These are phyloP conservation scores for Hipparchia sbordonii DNA, from an alignment of 2,888 invertebrate species.

Conservation along the genomic window DNA sequence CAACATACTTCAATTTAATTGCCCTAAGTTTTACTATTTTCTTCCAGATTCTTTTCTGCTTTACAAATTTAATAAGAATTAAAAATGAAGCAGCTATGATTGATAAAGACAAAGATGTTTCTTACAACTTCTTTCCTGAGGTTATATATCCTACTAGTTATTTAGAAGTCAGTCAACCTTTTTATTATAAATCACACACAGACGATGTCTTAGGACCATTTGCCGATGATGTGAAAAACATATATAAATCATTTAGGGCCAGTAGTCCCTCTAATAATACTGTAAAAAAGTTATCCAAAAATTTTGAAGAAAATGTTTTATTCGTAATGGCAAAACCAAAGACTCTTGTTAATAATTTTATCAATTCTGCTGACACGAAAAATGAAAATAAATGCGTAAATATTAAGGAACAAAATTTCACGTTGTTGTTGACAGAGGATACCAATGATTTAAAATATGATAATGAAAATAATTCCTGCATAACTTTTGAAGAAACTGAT, in stretches of 20 bases:
- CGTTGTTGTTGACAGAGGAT: neutral
- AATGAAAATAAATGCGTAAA: neutral
- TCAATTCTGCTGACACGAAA: neutral
- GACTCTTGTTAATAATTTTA: neutral
- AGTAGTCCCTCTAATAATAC: constrained; percentile 19
- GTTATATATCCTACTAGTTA: constrained; percentile 49
- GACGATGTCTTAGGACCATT: constrained; percentile 53
- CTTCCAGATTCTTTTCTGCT: constrained; percentile 1
- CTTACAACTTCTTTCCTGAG: constrained; percentile 43
- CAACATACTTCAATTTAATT: too few species aligned
- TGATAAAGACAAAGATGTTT: constrained; percentile 17
- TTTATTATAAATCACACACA: constrained; percentile 50
- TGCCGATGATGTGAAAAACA: constrained; percentile 54
- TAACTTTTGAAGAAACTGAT: neutral
- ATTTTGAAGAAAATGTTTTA: neutral
- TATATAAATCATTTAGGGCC: constrained; percentile 45
- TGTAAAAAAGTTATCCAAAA: constrained; percentile 15
- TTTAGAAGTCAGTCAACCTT: constrained; percentile 57
- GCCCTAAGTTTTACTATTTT: neutral
- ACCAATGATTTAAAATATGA: neutral
- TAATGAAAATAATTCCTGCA: constrained; percentile 6
- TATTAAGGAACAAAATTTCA: constrained; percentile 4
- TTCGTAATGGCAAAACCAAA: neutral
- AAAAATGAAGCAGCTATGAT: constrained; percentile 3
- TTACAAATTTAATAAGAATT: neutral